Evolutionary conservation across 1,140 invertebrate species (phyloP), one percentile per base, ranked within the genome.

Genomic region (Eriosoma lanigerum): DNA sequence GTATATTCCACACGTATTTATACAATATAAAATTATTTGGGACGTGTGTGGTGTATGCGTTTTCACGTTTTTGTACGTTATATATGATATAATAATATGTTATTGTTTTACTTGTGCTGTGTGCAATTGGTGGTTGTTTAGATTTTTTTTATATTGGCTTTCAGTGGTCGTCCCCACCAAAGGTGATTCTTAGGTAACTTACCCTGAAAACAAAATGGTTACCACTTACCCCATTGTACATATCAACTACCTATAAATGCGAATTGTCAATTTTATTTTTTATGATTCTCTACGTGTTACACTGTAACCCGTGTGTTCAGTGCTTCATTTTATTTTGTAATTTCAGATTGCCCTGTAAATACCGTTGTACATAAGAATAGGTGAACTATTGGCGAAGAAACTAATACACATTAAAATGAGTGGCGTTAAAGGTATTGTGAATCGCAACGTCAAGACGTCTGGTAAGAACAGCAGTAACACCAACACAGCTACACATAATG

Each of bases 341-440:
- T 78, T 78, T 78, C 38, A 78, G 75, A 78, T 60, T 46, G 44
- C 75, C 75, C 0, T 78, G 75, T 78, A 78, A 78, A 78, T 78
- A 78, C 17, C 21, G 21, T 78, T 78, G 75, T 78, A 78, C 21
- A 78, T 78, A 78, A 21, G 56, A 46, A 62, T 60, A 76, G 54
- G 73, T 76, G 73, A 24, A 26, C 6, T 21, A 60, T 29, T 24
- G 24, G 70, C 3, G 3, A 26, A 62, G 4, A 78, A 24, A 44
- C 19, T 24, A 76, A 21, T 46, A 76, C 38, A 38, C 44, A 62
- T 46, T 48, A 78, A 62, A 58, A 78, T 78, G 75, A 78, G 75
- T n/a, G 44, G 75, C 56, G 56, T 62, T 78, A 78, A 78, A 62
- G 75, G 56, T 56, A 38, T 21, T 62, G 75, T 62, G 8, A 76